phyloP scores from a whole-genome alignment of 2,797 vertebrate species.

The Pipistrellus pipistrellus region DNA sequence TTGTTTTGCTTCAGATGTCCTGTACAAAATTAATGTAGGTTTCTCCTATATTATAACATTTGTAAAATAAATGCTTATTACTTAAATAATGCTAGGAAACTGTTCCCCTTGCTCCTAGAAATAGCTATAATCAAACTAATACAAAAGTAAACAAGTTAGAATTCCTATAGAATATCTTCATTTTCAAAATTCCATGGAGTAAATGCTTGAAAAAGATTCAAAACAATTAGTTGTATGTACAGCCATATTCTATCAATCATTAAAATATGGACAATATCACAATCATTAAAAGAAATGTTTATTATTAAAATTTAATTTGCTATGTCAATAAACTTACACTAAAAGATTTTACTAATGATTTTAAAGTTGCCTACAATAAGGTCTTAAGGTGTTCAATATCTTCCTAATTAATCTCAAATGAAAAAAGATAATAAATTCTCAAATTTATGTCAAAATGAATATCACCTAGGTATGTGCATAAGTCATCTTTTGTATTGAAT shows the following conservation, averaged over 20 bases:
- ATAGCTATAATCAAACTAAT: constrained; percentile 11
- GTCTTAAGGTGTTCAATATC: background rate
- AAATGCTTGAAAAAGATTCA: constrained; percentile 4
- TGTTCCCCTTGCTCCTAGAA: background rate
- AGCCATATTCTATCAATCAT: background rate
- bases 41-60: background rate
- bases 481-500: constrained; percentile 1
- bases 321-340: constrained; percentile 32
- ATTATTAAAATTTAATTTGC: background rate
- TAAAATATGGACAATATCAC: background rate
- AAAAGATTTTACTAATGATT: background rate
- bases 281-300: background rate
- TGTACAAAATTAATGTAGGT: background rate
- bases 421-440: background rate
- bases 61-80: constrained; percentile 2
- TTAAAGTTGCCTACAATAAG: background rate
- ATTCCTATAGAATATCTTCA: background rate
- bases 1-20: background rate
- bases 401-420: constrained; percentile 28
- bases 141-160: background rate
- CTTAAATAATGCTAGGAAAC: constrained; percentile 52
- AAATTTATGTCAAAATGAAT: constrained; percentile 10
- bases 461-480: background rate
- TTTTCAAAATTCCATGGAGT: background rate
- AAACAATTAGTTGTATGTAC: constrained; percentile 15